phyloP scores from a whole-genome alignment of 2,888 invertebrate species.

The Cecidostiba fungosa region DNA sequence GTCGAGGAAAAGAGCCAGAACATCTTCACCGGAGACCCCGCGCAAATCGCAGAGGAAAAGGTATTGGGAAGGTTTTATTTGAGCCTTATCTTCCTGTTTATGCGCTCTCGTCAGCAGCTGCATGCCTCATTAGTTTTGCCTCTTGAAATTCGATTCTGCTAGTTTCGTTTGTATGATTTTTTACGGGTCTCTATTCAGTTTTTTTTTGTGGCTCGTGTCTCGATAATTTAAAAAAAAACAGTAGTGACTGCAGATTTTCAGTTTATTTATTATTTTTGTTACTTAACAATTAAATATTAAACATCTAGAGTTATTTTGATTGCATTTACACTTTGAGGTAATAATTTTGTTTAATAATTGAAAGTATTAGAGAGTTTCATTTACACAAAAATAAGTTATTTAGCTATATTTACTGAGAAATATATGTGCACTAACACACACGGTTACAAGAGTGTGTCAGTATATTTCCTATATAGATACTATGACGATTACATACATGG shows the following conservation, averaged over 20 bases:
- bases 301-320: neutral
- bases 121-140: neutral
- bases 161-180: neutral
- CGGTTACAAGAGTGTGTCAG: neutral
- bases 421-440: neutral
- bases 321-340: neutral
- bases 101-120: neutral
- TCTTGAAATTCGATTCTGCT: neutral
- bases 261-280: too few relatives aligned
- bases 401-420: neutral
- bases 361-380: neutral
- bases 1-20: neutral
- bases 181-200: too few relatives aligned
- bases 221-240: too few relatives aligned
- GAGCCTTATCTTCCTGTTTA: neutral
- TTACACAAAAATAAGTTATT: neutral
- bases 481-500: neutral
- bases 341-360: neutral
- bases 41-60: neutral
- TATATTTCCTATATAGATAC: neutral
- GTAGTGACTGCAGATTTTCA: too few relatives aligned
- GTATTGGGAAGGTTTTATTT: neutral
- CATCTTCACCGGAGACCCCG: neutral
- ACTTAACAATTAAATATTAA: neutral
- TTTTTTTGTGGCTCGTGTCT: too few relatives aligned